Conservation (phyloP, 2,888 invertebrate species). For the Gymnosoma rotundatum region DNA sequence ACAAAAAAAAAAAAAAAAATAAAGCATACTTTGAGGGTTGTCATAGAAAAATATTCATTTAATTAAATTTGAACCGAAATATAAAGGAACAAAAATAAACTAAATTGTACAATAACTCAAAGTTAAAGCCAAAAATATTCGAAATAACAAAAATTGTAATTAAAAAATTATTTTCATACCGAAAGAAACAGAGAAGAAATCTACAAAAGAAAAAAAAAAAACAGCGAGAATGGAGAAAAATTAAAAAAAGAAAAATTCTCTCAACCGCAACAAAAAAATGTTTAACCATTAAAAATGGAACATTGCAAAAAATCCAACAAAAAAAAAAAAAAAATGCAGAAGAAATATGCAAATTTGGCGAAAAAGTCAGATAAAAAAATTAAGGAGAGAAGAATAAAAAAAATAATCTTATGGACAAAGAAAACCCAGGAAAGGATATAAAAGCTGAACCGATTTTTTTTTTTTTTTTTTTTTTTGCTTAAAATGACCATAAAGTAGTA, state of each 20-base stretch:
- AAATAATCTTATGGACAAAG: conserved; percentile 25
- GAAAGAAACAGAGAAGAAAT: conserved; percentile 19
- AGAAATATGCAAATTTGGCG: conserved; percentile 64
- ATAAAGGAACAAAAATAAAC: conserved; percentile 11
- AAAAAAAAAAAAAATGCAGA: conserved; percentile 1
- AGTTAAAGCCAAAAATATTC: conserved; percentile 51
- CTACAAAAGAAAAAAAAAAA: conserved; percentile 20
- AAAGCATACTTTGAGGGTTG: conserved; percentile 59
- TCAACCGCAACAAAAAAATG: conserved; percentile 56
- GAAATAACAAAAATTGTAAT: conserved; percentile 55
- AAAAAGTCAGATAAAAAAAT: conserved; percentile 36
- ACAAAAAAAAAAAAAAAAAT: conserved; percentile 1
- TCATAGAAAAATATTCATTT: conserved; percentile 39
- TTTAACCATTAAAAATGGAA: conserved; percentile 52
- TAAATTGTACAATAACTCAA: conserved; percentile 40
- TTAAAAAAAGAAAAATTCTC: conserved; percentile 38
- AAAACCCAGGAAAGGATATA: conserved; percentile 28
- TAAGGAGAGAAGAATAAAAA: conserved; percentile 9
- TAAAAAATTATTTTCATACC: conserved; percentile 62
- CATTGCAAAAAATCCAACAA: conserved; percentile 21
- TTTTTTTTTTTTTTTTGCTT: background rate
- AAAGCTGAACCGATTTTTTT: background rate
- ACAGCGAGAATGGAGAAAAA: conserved; percentile 38
- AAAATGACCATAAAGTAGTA: conserved; percentile 8
- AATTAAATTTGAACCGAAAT: conserved; percentile 20